These are phyloP conservation scores for Drosophila persimilis DNA, from an alignment of 1,140 invertebrate species.

Conservation along the genomic window DNA sequence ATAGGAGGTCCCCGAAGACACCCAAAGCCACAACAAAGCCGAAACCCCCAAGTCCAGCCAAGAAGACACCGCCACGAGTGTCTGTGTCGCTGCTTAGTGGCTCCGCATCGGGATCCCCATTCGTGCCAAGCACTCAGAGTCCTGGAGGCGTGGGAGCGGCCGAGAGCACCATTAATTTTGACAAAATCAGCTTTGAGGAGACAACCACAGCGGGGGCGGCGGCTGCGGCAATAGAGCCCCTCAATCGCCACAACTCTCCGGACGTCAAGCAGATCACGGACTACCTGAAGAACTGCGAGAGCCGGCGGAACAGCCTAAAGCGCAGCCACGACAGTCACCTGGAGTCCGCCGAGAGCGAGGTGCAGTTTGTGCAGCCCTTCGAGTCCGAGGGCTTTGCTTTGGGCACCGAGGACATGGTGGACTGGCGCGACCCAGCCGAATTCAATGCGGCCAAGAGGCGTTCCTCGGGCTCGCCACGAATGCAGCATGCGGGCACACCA, in stretches of 20 bases:
- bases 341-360: constrained; percentile 46
- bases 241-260: constrained; percentile 26
- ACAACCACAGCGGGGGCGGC: constrained; percentile 11
- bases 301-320: constrained; percentile 67
- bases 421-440: constrained; percentile 77
- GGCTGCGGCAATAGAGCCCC: neutral
- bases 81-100: neutral
- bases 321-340: constrained; percentile 48
- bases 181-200: constrained; percentile 80
- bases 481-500: constrained; percentile 61
- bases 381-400: constrained; percentile 70
- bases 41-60: too few relatives aligned
- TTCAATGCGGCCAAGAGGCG: constrained; percentile 55
- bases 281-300: constrained; percentile 69
- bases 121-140: constrained; percentile 27
- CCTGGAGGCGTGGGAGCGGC: neutral
- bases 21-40: neutral
- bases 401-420: constrained; percentile 68
- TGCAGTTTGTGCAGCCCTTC: constrained; percentile 72
- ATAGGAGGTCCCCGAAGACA: constrained; percentile 19
- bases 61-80: too few relatives aligned
- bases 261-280: constrained; percentile 76
- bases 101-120: constrained; percentile 8
- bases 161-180: constrained; percentile 71
- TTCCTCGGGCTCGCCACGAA: constrained; percentile 32